Base-by-base conservation (phyloP, 2,888 invertebrate genomes). In the Sinelater perroti region DNA sequence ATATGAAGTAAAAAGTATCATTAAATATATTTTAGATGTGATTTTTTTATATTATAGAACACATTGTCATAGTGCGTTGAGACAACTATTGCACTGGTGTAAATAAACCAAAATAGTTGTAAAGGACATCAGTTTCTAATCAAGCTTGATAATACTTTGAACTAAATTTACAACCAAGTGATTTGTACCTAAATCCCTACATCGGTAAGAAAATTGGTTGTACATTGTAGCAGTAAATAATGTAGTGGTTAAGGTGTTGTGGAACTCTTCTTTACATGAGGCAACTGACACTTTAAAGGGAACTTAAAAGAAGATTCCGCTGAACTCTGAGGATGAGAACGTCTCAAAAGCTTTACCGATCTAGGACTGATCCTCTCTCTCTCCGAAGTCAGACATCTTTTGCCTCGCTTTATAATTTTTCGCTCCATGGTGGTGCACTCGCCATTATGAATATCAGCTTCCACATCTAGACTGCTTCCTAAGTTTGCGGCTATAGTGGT, bases 331-430 rank as follows among this genome's bases (percentile, higher is more conserved):
- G 64, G 44, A 14, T 65, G 63, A 17, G 70, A 70, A 14, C 77
- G 69, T 7, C 76, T 65, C 28, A 77, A 60, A 30, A 77, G 73
- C 68, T 78, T 78, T 35, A 77, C 73, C 44, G 75, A 75, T 38
- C 74, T 72, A 3, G 75, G 72, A 60, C 68, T 74, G 49, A 65
- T 56, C 66, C 75, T 72, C 60, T 77, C 74, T 64, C 75, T 76
- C 31, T 78, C 77, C 35, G 72, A 62, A 49, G 67, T 69, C 10
- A 78, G 65, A 3, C 76, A 69, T 50, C 77, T 65, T 65, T 78
- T 78, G 38, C 71, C 72, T 31, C 77, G 69, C 64, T 76, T 77
- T 11, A 72, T 56, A 36, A 62, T 64, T 59, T 66, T 69, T 42
- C 61, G 40, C 50, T 68, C 60, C 58, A 62, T 62, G 18, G 68